A percentile compares a stretch with the other conserved stretches of the same genome.
Evolutionary conservation across 2,888 invertebrate species (phyloP).

Genomic region (Heliconius sara): DNA sequence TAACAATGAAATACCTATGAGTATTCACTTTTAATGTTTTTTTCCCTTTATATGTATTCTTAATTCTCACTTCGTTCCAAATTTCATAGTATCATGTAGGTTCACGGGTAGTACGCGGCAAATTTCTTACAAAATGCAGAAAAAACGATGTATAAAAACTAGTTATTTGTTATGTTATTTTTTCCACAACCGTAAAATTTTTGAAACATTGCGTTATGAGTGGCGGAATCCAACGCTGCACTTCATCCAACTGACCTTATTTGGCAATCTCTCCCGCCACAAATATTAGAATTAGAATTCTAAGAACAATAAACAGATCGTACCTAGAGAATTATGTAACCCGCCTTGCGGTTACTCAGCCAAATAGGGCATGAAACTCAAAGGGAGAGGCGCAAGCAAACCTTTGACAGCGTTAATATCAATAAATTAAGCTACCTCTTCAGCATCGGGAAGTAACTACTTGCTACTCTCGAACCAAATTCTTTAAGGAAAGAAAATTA

Average conservation of each 20-base stretch:
- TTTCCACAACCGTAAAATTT: too few species aligned
- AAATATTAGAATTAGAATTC: conserved; percentile 17
- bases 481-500: conserved; percentile 3
- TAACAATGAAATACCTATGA: too few species aligned
- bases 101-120: too few species aligned
- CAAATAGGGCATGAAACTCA: conserved; percentile 37
- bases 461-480: conserved; percentile 17
- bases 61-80: too few species aligned
- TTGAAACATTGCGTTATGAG: too few species aligned
- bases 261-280: neutral
- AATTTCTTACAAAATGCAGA: too few species aligned
- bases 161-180: too few species aligned
- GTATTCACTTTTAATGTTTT: too few species aligned
- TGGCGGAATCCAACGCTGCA: neutral
- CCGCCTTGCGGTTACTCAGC: conserved; percentile 28
- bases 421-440: conserved; percentile 42
- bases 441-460: conserved; percentile 15
- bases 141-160: too few species aligned
- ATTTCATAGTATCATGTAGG: too few species aligned
- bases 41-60: too few species aligned
- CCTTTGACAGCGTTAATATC: conserved; percentile 40
- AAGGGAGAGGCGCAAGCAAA: conserved; percentile 25
- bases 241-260: neutral
- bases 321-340: conserved; percentile 22
- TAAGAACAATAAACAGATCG: conserved; percentile 23